phyloP scores from a whole-genome alignment of 2,797 vertebrate species.

The Avahi laniger region DNA sequence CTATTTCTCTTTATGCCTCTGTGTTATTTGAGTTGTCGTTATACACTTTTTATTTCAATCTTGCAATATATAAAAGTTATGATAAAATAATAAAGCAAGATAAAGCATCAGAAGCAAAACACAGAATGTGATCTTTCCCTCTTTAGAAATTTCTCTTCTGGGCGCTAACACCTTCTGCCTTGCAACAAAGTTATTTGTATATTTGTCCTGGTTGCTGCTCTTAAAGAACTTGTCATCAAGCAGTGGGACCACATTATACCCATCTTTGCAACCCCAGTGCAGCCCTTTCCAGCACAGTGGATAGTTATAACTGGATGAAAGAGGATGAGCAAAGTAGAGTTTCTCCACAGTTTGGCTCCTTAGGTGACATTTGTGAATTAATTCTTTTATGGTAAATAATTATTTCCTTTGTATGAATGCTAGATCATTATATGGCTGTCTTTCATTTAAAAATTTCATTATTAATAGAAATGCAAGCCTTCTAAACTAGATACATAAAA shows the following conservation, averaged over 20 bases:
- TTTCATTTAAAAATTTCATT: conserved; percentile 68
- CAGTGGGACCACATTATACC: neutral
- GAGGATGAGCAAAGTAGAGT: neutral
- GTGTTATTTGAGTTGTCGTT: neutral
- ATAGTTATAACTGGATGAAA: neutral
- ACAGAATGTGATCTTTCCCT: neutral
- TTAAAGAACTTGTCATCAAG: neutral
- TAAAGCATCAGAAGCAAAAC: conserved; percentile 8
- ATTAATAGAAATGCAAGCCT: conserved; percentile 61
- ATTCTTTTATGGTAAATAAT: conserved; percentile 68
- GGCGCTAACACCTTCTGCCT: neutral
- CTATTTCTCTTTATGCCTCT: neutral
- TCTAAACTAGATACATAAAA: conserved; percentile 68
- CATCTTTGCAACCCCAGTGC: neutral
- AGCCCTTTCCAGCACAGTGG: neutral
- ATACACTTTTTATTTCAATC: neutral
- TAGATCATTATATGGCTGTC: neutral
- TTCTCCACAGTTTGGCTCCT: conserved; percentile 52
- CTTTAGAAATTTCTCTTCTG: conserved; percentile 25
- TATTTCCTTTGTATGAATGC: conserved; percentile 25
- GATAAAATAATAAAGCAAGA: neutral
- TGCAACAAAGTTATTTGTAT: neutral
- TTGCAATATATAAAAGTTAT: neutral
- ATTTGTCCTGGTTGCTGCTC: neutral
- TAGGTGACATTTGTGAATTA: conserved; percentile 52